Evolutionary conservation across 2,797 vertebrate species (phyloP), one percentile per base, ranked within the genome.

Genomic region (Diplodus sargus): DNA sequence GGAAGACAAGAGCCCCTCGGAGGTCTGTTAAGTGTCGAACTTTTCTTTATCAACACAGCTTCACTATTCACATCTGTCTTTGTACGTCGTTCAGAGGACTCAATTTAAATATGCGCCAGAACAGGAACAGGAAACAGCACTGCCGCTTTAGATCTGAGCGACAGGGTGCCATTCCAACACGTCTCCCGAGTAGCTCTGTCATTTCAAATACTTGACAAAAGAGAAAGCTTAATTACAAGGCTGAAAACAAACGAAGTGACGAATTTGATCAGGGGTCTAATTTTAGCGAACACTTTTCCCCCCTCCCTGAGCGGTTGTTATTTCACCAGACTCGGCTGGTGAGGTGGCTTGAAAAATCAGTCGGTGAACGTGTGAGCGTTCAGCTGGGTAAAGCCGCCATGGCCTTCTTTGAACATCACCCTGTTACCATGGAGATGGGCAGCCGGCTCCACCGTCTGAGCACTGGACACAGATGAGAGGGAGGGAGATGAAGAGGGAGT

Each of bases 341-440:
- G 74, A 85, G 81, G 78, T 76, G 63, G 79, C 67, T 28, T 58
- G 45, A 52, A 13, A 79, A 76, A 88, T 90, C 72, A 81, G 78
- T 81, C 43, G 5, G 25, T 47, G 76, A 75, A 91, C 89, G 87
- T 84, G 85, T 45, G 82, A 90, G 88, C 74, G 51, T 87, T 91
- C 70, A 79, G 70, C 82, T 60, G 74, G 65, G 81, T 63, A 84
- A 85, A 76, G 70, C 82, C 3, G 28, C 70, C 51, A 59, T 3
- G 4, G 78, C 74, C 81, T 72, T 70, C 77, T 85, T 91, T 91
- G 84, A 90, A 91, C 88, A 90, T 88, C 80, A 76, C 70, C 76
- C 88, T 76, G 93, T 94, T 93, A 85, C 93, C 86, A 93, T 93
- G 90, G 92, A 85, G 84, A 93, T 61, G 69, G 71, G 56, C 76